Conservation (phyloP, 2,888 invertebrate genomes). For the Oligia latruncula region DNA sequence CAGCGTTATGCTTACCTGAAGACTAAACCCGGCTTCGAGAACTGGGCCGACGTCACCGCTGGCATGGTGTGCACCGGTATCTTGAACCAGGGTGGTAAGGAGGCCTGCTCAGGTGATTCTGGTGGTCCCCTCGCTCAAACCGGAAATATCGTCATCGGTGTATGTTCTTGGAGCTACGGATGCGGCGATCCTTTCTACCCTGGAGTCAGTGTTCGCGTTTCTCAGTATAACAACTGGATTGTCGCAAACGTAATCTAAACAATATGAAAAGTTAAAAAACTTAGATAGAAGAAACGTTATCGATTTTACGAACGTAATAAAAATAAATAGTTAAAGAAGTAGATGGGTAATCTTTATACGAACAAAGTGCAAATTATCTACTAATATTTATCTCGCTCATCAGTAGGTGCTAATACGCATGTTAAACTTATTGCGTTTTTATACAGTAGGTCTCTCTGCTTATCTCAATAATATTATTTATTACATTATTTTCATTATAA, state of each 20-base stretch:
- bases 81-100: slow-evolving; percentile 71
- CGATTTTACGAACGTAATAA: neutral
- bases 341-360: neutral
- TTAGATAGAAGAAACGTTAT: neutral
- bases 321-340: neutral
- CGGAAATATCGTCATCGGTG: slow-evolving; percentile 80
- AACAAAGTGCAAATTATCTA: neutral
- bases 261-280: neutral
- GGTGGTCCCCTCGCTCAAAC: slow-evolving; percentile 85
- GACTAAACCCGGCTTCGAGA: slow-evolving; percentile 44
- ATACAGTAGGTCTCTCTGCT: neutral
- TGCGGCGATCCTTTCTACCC: slow-evolving; percentile 86
- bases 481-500: neutral
- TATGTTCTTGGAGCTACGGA: slow-evolving; percentile 87
- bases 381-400: neutral
- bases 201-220: slow-evolving; percentile 87
- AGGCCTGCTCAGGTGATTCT: slow-evolving; percentile 87
- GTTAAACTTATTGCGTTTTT: neutral
- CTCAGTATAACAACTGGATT: slow-evolving; percentile 77
- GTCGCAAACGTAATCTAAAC: slow-evolving; percentile 20
- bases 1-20: slow-evolving; percentile 71
- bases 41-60: slow-evolving; percentile 63
- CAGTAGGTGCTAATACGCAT: neutral
- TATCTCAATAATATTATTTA: neutral
- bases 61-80: slow-evolving; percentile 78